Evolutionary conservation across 2,888 invertebrate species (phyloP).

Genomic region (Pyrrhosoma nymphula): DNA sequence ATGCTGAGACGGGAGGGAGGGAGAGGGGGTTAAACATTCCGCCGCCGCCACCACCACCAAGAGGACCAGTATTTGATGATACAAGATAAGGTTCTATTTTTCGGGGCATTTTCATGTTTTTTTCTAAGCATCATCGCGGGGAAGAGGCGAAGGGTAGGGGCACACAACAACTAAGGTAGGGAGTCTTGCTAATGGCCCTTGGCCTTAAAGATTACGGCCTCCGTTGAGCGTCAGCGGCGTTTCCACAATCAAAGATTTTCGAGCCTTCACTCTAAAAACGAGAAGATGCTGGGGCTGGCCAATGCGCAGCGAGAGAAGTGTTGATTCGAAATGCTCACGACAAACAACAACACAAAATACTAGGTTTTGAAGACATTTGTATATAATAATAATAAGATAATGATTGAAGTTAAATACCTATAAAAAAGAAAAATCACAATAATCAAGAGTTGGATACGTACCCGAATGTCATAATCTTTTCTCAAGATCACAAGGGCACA

Average conservation of each 20-base stretch:
- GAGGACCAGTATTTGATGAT: constrained; percentile 52
- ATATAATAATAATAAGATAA: too few species aligned
- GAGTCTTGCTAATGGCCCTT: background rate
- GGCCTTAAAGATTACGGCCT: background rate
- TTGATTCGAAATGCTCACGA: too few species aligned
- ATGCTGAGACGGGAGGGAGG: background rate
- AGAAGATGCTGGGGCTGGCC: too few species aligned
- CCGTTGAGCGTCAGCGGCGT: background rate
- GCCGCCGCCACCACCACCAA: constrained; percentile 56
- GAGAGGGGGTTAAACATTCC: constrained; percentile 24
- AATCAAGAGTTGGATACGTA: too few species aligned
- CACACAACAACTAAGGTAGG: constrained; percentile 40
- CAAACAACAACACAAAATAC: too few species aligned
- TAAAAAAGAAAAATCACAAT: too few species aligned
- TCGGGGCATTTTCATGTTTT: constrained; percentile 21
- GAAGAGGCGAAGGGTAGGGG: background rate
- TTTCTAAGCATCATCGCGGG: background rate
- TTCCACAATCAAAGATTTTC: background rate
- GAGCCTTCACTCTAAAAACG: too few species aligned
- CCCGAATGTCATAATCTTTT: too few species aligned
- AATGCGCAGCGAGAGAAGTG: too few species aligned
- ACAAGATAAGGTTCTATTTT: constrained; percentile 52
- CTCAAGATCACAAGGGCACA: too few species aligned
- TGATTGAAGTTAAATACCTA: too few species aligned
- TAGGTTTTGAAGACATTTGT: too few species aligned